Evolutionary conservation across 1,140 invertebrate genomes (phyloP).

Genomic region (Hesperophylax magnus): DNA sequence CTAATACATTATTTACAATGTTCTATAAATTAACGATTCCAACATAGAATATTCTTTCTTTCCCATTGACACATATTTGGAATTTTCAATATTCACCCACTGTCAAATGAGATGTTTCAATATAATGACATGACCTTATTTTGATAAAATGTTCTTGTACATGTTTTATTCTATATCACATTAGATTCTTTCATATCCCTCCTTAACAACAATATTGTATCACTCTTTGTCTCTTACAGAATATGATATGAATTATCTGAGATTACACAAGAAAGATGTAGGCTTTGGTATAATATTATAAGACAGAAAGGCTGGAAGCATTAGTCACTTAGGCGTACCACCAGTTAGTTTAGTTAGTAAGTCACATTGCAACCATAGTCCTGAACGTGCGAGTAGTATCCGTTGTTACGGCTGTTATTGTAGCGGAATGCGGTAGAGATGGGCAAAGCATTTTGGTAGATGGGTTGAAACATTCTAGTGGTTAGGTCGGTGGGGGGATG

Average conservation of each 20-base stretch:
- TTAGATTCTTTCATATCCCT: slow-evolving; percentile 2
- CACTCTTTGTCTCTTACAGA: background rate
- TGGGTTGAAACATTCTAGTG: slow-evolving; percentile 22
- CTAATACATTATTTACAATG: background rate
- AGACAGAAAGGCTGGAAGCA: background rate
- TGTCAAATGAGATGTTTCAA: background rate
- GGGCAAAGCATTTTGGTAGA: slow-evolving; percentile 24
- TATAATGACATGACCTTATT: slow-evolving; percentile 15
- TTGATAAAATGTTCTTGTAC: background rate
- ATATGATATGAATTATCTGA: background rate
- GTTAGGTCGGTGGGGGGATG: slow-evolving; percentile 20
- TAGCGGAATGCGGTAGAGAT: slow-evolving; percentile 1
- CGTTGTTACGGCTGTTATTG: background rate
- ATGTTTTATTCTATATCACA: slow-evolving; percentile 3
- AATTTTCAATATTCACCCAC: background rate
- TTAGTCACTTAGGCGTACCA: background rate
- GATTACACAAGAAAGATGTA: background rate
- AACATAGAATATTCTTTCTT: background rate
- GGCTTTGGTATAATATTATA: background rate
- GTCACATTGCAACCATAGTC: slow-evolving; percentile 33
- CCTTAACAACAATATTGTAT: background rate
- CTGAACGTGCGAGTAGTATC: background rate
- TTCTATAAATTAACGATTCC: background rate
- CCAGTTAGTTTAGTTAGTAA: background rate
- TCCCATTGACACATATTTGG: background rate